These are phyloP conservation scores for Butorides virescens DNA, from an alignment of 2,113 vertebrate species.

Conservation along the genomic window DNA sequence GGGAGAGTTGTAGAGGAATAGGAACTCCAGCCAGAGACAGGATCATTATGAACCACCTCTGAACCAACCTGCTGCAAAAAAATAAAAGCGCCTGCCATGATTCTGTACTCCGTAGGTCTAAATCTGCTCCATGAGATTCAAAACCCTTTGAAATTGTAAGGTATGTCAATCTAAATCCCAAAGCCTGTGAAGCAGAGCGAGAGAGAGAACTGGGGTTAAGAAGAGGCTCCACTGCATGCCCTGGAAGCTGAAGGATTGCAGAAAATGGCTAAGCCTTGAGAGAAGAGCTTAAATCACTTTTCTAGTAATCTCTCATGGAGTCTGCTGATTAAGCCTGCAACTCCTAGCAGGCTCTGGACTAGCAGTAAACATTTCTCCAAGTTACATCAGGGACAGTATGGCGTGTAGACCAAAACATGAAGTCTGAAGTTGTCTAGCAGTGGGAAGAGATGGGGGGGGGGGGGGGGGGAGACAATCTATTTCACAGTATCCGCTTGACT, in stretches of 20 bases:
- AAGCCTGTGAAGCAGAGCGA: not conserved
- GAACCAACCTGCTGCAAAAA: not conserved
- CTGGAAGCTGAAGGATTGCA: not conserved
- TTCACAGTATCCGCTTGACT: not conserved
- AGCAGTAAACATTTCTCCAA: not conserved
- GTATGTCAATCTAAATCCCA: not conserved
- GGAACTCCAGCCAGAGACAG: not conserved
- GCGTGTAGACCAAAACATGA: not conserved
- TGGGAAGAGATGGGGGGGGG: not conserved
- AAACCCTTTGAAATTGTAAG: not conserved
- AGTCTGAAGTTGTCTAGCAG: not conserved
- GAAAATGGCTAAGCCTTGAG: not conserved
- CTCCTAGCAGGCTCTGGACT: not conserved
- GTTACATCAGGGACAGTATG: not conserved
- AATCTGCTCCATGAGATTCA: not conserved
- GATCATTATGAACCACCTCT: not conserved
- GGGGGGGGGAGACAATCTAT: not conserved
- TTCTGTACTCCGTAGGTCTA: not conserved
- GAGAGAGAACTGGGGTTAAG: not conserved
- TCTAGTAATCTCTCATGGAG: not conserved
- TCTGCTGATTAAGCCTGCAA: not conserved
- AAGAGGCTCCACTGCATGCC: not conserved
- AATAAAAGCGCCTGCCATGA: not conserved
- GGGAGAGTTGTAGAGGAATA: not conserved
- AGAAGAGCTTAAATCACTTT: not conserved